Evolutionary conservation across 2,888 invertebrate genomes (phyloP).

Genomic region (Xiphydria camelus): DNA sequence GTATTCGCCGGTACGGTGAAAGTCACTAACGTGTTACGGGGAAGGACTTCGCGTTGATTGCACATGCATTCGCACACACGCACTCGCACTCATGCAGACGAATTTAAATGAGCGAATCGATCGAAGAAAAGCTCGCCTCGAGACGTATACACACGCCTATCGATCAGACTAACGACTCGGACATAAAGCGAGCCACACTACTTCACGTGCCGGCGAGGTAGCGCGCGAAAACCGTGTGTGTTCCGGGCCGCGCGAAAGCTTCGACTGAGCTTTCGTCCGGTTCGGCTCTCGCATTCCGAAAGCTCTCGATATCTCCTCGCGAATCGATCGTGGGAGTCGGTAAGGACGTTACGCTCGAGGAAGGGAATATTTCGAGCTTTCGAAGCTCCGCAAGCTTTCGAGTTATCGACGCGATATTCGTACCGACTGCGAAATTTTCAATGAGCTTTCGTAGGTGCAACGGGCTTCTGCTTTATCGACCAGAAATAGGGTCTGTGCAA

Average conservation of each 20-base stretch:
- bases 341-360: no score
- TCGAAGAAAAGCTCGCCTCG: constrained; percentile 1
- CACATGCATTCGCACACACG: constrained; percentile 4
- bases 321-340: neutral
- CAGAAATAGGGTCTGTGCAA: no score
- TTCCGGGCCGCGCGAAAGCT: constrained; percentile 47
- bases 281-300: constrained; percentile 20
- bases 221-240: constrained; percentile 36
- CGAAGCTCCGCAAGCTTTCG: no score
- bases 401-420: no score
- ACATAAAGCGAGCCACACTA: constrained; percentile 1
- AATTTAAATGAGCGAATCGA: constrained; percentile 3
- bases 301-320: neutral
- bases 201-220: constrained; percentile 29
- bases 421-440: no score
- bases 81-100: constrained; percentile 1
- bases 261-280: constrained; percentile 52
- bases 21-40: constrained; percentile 15
- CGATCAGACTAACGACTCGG: neutral
- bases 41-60: constrained; percentile 11
- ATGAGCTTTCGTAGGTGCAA: no score
- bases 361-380: no score
- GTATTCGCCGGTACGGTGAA: constrained; percentile 3
- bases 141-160: neutral
- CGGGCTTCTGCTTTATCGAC: no score